A percentile compares a stretch with the other conserved stretches of the same genome.
These are phyloP conservation scores for Myrmophylax atrothorax DNA, from an alignment of 2,113 vertebrate genomes.

Conservation along the genomic window DNA sequence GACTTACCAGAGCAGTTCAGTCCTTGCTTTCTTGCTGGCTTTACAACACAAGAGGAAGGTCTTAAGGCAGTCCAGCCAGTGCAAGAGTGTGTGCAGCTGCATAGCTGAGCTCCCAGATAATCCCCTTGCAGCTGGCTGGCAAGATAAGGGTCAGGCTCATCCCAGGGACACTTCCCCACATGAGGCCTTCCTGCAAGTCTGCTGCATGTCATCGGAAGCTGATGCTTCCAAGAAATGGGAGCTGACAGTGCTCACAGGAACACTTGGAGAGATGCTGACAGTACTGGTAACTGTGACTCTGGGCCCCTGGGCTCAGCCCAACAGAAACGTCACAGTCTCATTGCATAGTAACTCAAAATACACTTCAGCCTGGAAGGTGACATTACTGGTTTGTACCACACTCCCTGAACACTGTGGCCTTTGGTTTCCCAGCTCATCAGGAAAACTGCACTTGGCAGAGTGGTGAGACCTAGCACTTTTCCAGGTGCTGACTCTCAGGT, in stretches of 20 bases:
- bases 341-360: background rate
- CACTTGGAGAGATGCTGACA: background rate
- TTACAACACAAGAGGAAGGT: background rate
- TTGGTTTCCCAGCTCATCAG: background rate
- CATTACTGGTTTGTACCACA: background rate
- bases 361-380: background rate
- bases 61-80: background rate
- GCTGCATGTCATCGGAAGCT: background rate
- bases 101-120: background rate
- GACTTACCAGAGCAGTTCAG: constrained; percentile 30
- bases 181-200: background rate
- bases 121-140: constrained; percentile 37
- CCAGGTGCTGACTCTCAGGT: background rate
- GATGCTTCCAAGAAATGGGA: constrained; percentile 9
- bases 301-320: background rate
- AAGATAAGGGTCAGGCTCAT: constrained; percentile 56
- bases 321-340: background rate
- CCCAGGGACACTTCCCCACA: constrained; percentile 44
- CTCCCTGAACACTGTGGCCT: background rate
- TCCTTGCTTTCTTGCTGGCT: background rate
- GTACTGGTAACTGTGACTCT: background rate
- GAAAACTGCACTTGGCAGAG: background rate
- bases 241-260: background rate
- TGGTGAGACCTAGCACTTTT: background rate
- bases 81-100: background rate